Evolutionary conservation across 1,140 invertebrate genomes (phyloP), one percentile per base, ranked within the genome.

Genomic region (Laupala kohalensis): DNA sequence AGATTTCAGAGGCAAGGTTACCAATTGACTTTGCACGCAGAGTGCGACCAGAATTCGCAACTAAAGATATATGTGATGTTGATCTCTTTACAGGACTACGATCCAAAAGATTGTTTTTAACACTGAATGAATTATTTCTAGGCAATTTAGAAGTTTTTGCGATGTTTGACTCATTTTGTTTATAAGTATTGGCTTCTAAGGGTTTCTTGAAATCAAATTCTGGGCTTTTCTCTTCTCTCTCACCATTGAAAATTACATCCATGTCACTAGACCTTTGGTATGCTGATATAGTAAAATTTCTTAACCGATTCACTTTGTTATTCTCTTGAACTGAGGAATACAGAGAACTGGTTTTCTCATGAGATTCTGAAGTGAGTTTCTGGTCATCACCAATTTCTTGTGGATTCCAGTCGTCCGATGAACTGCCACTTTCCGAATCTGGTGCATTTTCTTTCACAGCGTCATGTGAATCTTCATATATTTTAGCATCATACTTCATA

Each of bases 241-340:
- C 67, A 15, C 79, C 77, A 0, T 78, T 78, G 27, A 79, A 83
- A 65, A 83, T 81, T 24, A 13, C 13, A 27, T 81, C 78, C 1
- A 79, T 19, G 62, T 74, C 78, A 30, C 79, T 81, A 28, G 77
- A 77, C 6, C 76, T 76, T 4, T 78, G 75, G 25, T 83, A 83
- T 0, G 81, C 81, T 0, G 81, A 81, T 9, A 83, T 82, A 1
- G 78, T 81, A 71, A 83, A 83, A 70, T 83, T 83, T 0, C 80
- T 77, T 28, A 82, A 30, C 4, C 79, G 80, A 64, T 81, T 82
- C 19, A 25, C 9, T 29, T 68, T 23, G 25, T 28, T 19, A 26
- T 5, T 29, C 9, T 68, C 67, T 19, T 53, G 37, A 53, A 53
- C 4, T 53, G 9, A 19, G 15, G 9, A 23, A 66, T 25, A 12